These are phyloP conservation scores for Hyla sarda DNA, from an alignment of 2,113 vertebrate genomes.

Conservation along the genomic window DNA sequence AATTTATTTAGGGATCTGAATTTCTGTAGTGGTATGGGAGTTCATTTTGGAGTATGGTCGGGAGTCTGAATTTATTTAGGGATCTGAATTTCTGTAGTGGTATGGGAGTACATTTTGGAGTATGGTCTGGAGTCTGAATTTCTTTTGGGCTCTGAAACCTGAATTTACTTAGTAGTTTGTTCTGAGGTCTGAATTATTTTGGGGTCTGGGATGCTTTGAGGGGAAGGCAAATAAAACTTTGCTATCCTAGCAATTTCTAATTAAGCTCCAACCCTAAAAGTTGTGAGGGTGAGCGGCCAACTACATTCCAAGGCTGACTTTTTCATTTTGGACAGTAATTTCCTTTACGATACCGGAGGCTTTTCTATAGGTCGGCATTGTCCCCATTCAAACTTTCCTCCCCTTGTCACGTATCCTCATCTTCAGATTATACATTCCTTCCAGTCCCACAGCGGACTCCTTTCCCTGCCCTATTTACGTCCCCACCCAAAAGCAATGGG, in stretches of 20 bases:
- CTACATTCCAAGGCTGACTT: too few relatives aligned
- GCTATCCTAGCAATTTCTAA: too few relatives aligned
- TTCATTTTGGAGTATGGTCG: not conserved
- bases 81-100: not conserved
- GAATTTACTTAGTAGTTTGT: not conserved
- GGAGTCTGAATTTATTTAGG: not conserved
- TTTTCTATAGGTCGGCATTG: too few relatives aligned
- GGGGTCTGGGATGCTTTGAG: not conserved
- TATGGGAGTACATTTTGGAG: too few relatives aligned
- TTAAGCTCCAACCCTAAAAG: too few relatives aligned
- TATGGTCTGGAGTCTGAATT: too few relatives aligned
- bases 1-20: not conserved
- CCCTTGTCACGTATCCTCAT: not conserved
- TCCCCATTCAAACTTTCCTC: constrained; percentile 1
- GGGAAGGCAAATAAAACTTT: too few relatives aligned
- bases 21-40: too few relatives aligned
- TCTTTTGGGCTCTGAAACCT: not conserved
- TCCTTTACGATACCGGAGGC: too few relatives aligned
- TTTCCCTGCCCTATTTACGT: not conserved
- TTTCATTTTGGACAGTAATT: too few relatives aligned
- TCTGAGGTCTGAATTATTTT: not conserved
- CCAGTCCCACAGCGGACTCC: not conserved
- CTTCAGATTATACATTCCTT: too few relatives aligned
- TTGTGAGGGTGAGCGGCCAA: too few relatives aligned
- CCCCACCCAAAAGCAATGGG: constrained; percentile 8